Conservation (phyloP, 2,888 invertebrate genomes). For the Maniola hyperantus region DNA sequence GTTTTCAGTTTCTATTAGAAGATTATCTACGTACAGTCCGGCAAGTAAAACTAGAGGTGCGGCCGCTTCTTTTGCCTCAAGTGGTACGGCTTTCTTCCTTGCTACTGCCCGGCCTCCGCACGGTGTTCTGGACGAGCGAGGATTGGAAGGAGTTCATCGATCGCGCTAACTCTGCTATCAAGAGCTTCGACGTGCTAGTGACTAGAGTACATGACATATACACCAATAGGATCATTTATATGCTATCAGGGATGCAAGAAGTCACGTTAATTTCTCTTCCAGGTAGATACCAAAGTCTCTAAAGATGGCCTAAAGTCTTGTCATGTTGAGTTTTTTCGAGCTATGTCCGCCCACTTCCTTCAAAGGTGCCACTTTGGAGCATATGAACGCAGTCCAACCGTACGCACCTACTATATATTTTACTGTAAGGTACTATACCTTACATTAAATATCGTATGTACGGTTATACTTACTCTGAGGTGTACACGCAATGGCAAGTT, state of each 20-base stretch:
- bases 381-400: too few species aligned
- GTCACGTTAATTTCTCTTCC: conserved; percentile 92
- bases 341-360: too few species aligned
- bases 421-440: too few species aligned
- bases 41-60: conserved; percentile 92
- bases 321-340: too few species aligned
- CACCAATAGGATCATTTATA: conserved; percentile 93
- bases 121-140: conserved; percentile 93
- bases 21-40: conserved; percentile 88
- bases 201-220: conserved; percentile 95
- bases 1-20: conserved; percentile 87
- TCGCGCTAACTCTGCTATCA: conserved; percentile 88
- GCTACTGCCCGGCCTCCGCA: conserved; percentile 90
- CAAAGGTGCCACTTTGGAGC: too few species aligned
- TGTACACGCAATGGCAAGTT: too few species aligned
- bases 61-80: conserved; percentile 95
- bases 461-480: too few species aligned
- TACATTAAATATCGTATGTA: too few species aligned
- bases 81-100: conserved; percentile 91
- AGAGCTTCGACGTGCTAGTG: conserved; percentile 89
- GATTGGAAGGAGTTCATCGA: conserved; percentile 91
- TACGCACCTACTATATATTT: too few species aligned
- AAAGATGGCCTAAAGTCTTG: too few species aligned
- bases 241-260: conserved; percentile 93
- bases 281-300: conserved; percentile 63